Evolutionary conservation across 1,140 invertebrate genomes (phyloP).

Genomic region (Drosophila busckii): DNA sequence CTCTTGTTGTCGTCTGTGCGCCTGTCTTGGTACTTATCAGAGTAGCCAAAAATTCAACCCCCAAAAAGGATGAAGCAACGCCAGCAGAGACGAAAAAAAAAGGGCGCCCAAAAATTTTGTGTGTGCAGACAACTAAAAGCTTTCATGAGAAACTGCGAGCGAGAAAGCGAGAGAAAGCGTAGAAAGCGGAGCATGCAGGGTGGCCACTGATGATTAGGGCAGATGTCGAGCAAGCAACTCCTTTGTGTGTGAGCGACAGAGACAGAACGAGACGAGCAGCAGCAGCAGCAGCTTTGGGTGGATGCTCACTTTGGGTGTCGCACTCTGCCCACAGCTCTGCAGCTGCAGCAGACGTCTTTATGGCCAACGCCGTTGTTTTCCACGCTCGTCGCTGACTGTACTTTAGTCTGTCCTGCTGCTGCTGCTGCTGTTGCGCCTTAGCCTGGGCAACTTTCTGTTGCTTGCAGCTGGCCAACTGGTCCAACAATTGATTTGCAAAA

Average conservation of each 20-base stretch:
- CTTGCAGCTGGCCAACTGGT: neutral
- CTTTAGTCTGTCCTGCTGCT: conserved; percentile 38
- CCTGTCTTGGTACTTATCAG: conserved; percentile 61
- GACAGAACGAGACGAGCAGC: neutral
- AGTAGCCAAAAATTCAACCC: conserved; percentile 61
- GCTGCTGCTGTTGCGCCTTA: conserved; percentile 13
- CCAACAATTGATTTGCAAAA: conserved; percentile 4
- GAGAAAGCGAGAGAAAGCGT: neutral
- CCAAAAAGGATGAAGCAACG: conserved; percentile 45
- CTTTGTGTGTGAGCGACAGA: conserved; percentile 18
- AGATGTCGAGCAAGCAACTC: conserved; percentile 53
- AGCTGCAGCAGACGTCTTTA: conserved; percentile 72
- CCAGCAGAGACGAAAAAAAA: conserved; percentile 25
- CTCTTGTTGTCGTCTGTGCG: conserved; percentile 50
- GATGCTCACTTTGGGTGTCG: no score
- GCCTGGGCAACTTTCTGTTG: neutral
- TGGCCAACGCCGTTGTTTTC: conserved; percentile 65
- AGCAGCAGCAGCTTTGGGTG: conserved; percentile 12
- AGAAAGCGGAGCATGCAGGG: neutral
- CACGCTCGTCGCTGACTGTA: conserved; percentile 69
- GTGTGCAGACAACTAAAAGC: conserved; percentile 73
- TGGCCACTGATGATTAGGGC: conserved; percentile 57
- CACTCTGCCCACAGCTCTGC: neutral
- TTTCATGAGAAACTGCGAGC: conserved; percentile 64
- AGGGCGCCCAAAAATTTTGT: conserved; percentile 67